These are phyloP conservation scores for Perca fluviatilis DNA, from an alignment of 2,113 vertebrate genomes.

Conservation along the genomic window DNA sequence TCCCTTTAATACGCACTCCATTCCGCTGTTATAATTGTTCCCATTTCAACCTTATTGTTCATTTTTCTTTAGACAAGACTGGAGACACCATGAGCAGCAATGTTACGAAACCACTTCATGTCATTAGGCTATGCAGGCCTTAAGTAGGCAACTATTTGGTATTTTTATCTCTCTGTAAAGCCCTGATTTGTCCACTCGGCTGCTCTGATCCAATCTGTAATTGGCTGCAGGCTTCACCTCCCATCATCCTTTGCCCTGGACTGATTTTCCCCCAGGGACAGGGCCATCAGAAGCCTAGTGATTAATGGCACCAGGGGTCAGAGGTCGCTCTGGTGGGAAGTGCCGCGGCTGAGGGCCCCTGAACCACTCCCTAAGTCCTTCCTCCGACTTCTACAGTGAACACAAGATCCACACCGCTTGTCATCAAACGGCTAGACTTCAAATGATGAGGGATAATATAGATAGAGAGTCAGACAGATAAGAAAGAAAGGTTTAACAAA, in stretches of 20 bases:
- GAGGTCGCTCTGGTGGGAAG: conserved; percentile 82
- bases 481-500: background rate
- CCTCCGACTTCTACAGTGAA: conserved; percentile 67
- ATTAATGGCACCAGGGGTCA: conserved; percentile 85
- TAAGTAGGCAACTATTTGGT: conserved; percentile 52
- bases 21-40: conserved; percentile 7
- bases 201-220: conserved; percentile 73
- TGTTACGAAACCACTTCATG: background rate
- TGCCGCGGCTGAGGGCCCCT: conserved; percentile 74
- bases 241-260: conserved; percentile 84
- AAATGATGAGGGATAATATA: conserved; percentile 49
- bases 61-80: background rate
- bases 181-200: conserved; percentile 72
- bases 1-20: background rate
- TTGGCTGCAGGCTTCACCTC: conserved; percentile 84
- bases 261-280: conserved; percentile 84
- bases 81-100: conserved; percentile 2
- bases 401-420: conserved; percentile 57
- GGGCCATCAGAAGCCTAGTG: conserved; percentile 84
- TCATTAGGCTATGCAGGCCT: conserved; percentile 15
- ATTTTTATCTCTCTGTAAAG: conserved; percentile 58
- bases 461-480: conserved; percentile 33
- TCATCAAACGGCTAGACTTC: conserved; percentile 63
- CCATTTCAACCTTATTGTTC: background rate
- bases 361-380: conserved; percentile 79